Base-by-base conservation (phyloP, 2,797 vertebrate genomes). In the Amphiprion clarkii region DNA sequence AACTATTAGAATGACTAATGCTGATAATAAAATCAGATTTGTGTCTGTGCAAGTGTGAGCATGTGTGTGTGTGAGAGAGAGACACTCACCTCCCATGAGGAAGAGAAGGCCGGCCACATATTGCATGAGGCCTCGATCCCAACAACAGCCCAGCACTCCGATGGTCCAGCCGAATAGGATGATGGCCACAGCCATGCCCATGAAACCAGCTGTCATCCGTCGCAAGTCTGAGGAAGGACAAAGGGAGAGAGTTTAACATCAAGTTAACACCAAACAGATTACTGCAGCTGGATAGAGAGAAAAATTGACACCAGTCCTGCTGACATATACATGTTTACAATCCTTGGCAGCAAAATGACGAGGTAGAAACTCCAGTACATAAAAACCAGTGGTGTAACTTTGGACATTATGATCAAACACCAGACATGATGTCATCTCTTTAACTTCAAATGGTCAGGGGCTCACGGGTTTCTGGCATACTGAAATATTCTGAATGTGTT, bases 161-260 rank as follows among this genome's bases (percentile, higher is more conserved):
- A 99, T 96, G 88, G 98, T 94, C 98, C 98, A 99, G 23, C 98
- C 98, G 0, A 99, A 99, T 74, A 99, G 96, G 90, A 99, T 99
- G 93, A 99, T 99, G 87, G 98, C 98, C 80, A 99, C 97, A 0
- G 98, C 98, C 98, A 99, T 99, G 87, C 98, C 98, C 97, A 99
- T 99, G 93, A 99, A 99, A 51, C 98, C 98, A 0, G 98, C 98
- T 0, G 98, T 99, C 98, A 99, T 99, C 86, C 98, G 94, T 86
- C 98, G 95, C 90, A 99, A 90, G 89, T 99, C 98, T 99, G 93
- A 44, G 42, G 23, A 80, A 16, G 88, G 16, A 92, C 25, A 61
- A 2, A 3, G 13, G 13, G 0, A 58, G 49, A 58, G 33, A 57
- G 13, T 29, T 31, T 61, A 21, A 49, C 66, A 16, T 55, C 12